Evolutionary conservation across 2,797 vertebrate species (phyloP).

Genomic region (Sebastes dallii): DNA sequence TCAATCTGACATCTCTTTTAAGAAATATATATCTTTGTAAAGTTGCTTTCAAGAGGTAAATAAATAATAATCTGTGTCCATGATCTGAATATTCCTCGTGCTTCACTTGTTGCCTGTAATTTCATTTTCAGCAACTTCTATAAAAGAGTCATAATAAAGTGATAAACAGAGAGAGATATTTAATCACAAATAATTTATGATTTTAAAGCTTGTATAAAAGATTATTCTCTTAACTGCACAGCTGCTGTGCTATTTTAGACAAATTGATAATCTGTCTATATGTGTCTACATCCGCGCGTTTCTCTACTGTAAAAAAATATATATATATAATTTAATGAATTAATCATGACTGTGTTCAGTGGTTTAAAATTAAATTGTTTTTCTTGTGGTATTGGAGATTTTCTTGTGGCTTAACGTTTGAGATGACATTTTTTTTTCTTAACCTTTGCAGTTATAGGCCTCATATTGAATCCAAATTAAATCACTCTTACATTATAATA

Average conservation of each 20-base stretch:
- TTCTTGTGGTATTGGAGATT: neutral
- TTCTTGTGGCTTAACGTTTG: neutral
- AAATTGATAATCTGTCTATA: neutral
- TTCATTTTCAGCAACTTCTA: neutral
- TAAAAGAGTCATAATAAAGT: neutral
- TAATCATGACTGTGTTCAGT: neutral
- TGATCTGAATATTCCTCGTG: neutral
- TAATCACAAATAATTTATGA: neutral
- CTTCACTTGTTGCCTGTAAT: constrained; percentile 63
- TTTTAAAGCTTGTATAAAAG: neutral
- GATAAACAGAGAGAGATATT: neutral
- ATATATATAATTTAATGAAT: neutral
- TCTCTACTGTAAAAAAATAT: neutral
- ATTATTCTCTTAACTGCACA: neutral
- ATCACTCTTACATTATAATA: neutral
- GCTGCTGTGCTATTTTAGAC: neutral
- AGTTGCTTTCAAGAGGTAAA: neutral
- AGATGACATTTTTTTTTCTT: neutral
- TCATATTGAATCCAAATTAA: constrained; percentile 15
- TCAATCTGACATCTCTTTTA: neutral
- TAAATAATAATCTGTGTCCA: neutral
- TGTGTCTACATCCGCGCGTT: neutral
- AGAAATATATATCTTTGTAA: neutral
- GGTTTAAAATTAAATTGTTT: neutral
- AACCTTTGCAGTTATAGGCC: constrained; percentile 3